A percentile compares a stretch with the other conserved stretches of the same genome.
Conservation (phyloP, 1,140 invertebrate genomes). For the Drosophila littoralis region DNA sequence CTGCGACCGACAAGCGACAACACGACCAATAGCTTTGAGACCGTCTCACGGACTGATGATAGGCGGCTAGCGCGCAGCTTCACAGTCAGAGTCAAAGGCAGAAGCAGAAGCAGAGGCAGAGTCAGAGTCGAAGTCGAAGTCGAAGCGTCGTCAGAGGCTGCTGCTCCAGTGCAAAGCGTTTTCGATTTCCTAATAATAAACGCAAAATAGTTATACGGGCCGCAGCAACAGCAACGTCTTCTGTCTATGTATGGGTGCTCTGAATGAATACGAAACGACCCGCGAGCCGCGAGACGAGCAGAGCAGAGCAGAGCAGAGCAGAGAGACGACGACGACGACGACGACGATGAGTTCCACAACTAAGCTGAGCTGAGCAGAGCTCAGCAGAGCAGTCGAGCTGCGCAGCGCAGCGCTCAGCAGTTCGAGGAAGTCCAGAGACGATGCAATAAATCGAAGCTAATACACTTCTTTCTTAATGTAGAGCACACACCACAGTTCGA, state of each 20-base stretch:
- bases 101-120: conserved; percentile 28
- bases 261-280: conserved; percentile 78
- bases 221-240: conserved; percentile 67
- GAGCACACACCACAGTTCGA: conserved; percentile 56
- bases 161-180: conserved; percentile 54
- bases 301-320: conserved; percentile 8
- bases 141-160: conserved; percentile 25
- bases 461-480: conserved; percentile 83
- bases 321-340: no score
- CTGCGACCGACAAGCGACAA: conserved; percentile 79
- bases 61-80: conserved; percentile 73
- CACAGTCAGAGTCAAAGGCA: conserved; percentile 51
- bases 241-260: conserved; percentile 77
- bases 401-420: conserved; percentile 8
- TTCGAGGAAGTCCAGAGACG: conserved; percentile 57
- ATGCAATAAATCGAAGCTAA: conserved; percentile 83
- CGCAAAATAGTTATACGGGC: conserved; percentile 74
- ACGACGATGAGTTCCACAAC: conserved; percentile 55
- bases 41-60: conserved; percentile 83
- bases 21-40: conserved; percentile 84
- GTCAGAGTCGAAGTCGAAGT: conserved; percentile 29
- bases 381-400: background rate
- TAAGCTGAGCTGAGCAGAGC: conserved; percentile 14
- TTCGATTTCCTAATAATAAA: conserved; percentile 82
- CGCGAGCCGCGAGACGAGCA: conserved; percentile 44